Base-by-base conservation (phyloP, 2,113 vertebrate genomes). In the Tretioscincus oriximinensis region DNA sequence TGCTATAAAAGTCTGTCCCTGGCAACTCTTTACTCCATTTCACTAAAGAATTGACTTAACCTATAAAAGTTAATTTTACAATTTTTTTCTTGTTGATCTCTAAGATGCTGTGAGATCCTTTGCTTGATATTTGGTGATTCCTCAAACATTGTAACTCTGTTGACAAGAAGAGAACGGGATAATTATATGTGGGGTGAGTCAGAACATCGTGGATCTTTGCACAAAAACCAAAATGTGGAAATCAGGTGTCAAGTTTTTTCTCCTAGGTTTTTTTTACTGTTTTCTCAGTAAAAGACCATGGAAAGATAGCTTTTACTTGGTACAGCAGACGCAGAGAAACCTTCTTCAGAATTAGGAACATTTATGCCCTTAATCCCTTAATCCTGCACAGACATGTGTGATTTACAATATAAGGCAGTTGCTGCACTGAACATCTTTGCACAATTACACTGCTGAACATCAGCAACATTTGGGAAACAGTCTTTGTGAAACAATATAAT, bases 281-380 rank as follows among this genome's bases (percentile, higher is more conserved):
- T 87, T 61, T 75, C 81, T 66, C 63, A 83, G 77, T 81, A 88
- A 58, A 85, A 78, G 58, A 78, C 60, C n/a, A 63, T 26, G 70
- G 41, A 69, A 83, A 88, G 82, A 80, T 85, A 86, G 82, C 84
- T 66, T 81, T 58, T 35, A 60, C 51, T 80, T 78, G 84, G 90
- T 76, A 83, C 64, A 84, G 0, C 26, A 71, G 67, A 72, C 31
- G 61, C 3, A 51, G n/a, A 67, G 80, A 22, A 58, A 41, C 58
- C 18, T 26, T 58, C 14, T 35, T 22, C 16, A 68, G 63, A 8
- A 9, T 21, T 26, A 54, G n/a, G 2, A 16, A 24, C n/a, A 47
- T 5, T 11, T 49, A 54, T 8, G 22, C 7, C 47, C 29, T 54
- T 29, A 20, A 41, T 66, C 12, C 61, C 49, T 29, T 41, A 51